Evolutionary conservation across 2,888 invertebrate species (phyloP), one percentile per base, ranked within the genome.

Genomic region (Limnephilus marmoratus): DNA sequence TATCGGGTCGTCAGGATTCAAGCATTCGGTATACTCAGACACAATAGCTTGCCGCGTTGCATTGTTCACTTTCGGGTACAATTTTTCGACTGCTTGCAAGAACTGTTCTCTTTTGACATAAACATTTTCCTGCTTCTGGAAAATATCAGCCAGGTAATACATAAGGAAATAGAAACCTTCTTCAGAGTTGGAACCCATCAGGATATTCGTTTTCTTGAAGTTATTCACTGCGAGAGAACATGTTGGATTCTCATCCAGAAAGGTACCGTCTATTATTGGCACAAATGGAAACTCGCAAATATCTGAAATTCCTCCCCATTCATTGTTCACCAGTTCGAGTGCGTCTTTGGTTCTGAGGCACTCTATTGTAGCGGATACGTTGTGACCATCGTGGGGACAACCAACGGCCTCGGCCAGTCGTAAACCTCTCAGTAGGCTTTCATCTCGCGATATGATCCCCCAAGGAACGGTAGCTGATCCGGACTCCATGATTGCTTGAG

Each of bases 101-200:
- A 98, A 99, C 94, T 98, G 98, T 93, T 98, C 97, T 93, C 98
- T 96, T 92, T 97, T 97, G 91, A 98, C 98, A 94, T 98, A 97
- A 37, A 99, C 98, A 94, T 98, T 98, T 95, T 98, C 98, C 94
- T 98, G 98, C 95, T 98, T 98, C 92, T 97, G 97, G 94, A 98
- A 98, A 92, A 98, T 95, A 94, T 98, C 98, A 9, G 98, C 98
- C 92, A 99, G 96, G 95, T 98, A 98, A 95, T 99, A 99, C 94
- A 99, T 97, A 94, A 99, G 98, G 95, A 99, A 99, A 95, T 98
- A 99, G 95, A 98, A 98, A 83, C 99, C 99, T 95, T 99, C 99
- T 95, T 99, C 99, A n/a, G 98, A 97, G 95, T 99, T 99, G 90
- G 98, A 98, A 80, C 99, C 99, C 97, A 99, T 97, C 85, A 99